Evolutionary conservation across 2,113 vertebrate genomes (phyloP), one percentile per base, ranked within the genome.

Genomic region (Candoia aspera): DNA sequence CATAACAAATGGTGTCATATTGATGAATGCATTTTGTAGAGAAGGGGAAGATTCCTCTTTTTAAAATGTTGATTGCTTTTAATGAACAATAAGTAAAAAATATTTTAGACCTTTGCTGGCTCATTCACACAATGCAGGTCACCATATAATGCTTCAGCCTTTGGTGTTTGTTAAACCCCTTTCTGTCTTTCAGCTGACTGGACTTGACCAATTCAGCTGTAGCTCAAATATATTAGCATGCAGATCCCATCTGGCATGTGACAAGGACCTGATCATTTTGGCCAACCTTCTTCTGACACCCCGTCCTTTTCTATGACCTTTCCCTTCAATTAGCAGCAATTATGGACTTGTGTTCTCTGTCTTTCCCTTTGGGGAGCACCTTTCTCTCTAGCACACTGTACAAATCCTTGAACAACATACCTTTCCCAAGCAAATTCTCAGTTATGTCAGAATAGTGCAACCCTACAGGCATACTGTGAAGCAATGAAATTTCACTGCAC

Each of bases 401-500:
- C 37, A 59, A 93, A 42, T 26, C 57, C 33, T 87, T 58, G 21
- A 42, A 26, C 57, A 60, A 19, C 46, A 90, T 23, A 3, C 8
- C 6, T 55, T 79, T 2, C n/a, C 94, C 26, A 96, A 95, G 95
- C 83, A 95, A 97, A 96, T 62, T 17, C 23, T 42, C 9, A 59
- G 37, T 88, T 46, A 73, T 68, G 17, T 53, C 21, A 29, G 17
- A 49, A 64, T 64, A 73, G 62, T 73, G 90, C 0, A 21, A 2
- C 57, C 57, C 33, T 60, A 37, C 11, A 88, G 86, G 54, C 86
- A 60, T 79, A 79, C 33, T 42, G 8, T 79, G 33, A 42, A 55
- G 6, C 57, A 85, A 88, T 90, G 46, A 97, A 95, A 86, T 91
- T 93, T 94, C 95, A 91, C 91, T 94, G 26, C 87, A 84, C 88